Percentiles rank a stretch among this genome's conserved stretches.
Conservation (phyloP, 2,888 invertebrate species). For the Epistrophe grossulariae region DNA sequence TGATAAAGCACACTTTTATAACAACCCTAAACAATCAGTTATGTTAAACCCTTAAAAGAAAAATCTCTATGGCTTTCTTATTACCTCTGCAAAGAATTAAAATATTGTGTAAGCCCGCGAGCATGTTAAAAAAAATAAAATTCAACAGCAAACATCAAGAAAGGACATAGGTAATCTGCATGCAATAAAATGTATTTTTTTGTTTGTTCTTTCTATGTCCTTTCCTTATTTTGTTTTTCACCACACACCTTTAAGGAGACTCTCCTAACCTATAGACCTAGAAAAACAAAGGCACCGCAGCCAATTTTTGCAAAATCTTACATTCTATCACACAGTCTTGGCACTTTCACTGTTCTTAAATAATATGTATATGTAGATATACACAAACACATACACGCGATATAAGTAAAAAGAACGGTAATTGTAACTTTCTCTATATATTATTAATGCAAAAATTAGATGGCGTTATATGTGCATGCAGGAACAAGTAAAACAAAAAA, state of each 20-base stretch:
- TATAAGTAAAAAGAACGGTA: background rate
- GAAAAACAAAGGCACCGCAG: constrained; percentile 23
- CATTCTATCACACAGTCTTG: constrained; percentile 17
- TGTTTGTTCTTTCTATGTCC: background rate
- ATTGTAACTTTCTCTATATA: constrained; percentile 49
- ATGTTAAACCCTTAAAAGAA: background rate
- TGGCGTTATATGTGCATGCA: constrained; percentile 29
- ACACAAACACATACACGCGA: background rate
- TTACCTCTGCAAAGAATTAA: background rate
- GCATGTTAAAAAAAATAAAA: constrained; percentile 22
- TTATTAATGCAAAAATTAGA: constrained; percentile 64
- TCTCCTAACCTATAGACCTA: constrained; percentile 70
- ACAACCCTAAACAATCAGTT: no score
- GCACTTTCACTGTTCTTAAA: constrained; percentile 65
- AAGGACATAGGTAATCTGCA: constrained; percentile 48
- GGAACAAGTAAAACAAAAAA: background rate
- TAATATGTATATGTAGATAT: constrained; percentile 3
- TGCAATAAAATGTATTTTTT: constrained; percentile 49
- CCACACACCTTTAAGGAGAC: constrained; percentile 11
- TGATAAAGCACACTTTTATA: no score
- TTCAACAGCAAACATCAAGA: constrained; percentile 11
- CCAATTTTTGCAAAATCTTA: constrained; percentile 46
- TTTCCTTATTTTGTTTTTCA: constrained; percentile 11
- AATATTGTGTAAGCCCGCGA: constrained; percentile 31
- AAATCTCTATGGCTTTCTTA: background rate